Base-by-base conservation (phyloP, 2,888 invertebrate genomes). In the Leptinotarsa rubiginosa region DNA sequence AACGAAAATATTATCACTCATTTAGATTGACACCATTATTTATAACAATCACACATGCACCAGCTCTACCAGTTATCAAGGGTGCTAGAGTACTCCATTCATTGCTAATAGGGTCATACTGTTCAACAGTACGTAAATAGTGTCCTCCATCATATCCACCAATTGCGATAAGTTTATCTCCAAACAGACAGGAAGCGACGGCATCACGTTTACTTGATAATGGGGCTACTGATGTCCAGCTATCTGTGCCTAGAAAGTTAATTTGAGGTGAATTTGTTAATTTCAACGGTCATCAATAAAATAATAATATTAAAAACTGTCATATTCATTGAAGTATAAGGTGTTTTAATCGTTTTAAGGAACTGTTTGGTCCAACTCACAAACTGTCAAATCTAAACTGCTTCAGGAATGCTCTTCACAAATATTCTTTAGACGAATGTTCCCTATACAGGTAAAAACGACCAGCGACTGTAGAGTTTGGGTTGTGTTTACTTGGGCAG, bases 111-210 rank as follows among this genome's bases (percentile, higher is more conserved):
- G 97, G 93, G 88, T 97, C 97, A 87, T 96, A 97, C 76, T 95
- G 93, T 85, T 98, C 97, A 2, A 97, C 97, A 75, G 94, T 92
- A 83, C 93, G 94, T 65, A 97, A 90, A 87, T 96, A 97, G 81
- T 94, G 93, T 83, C 94, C 94, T 41, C 97, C 97, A 89, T 97
- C 97, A 87, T 96, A 97, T 1, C 98, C 98, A 25, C 97, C 97
- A 25, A 95, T 93, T 54, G 95, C 95, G 67, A 95, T 92, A 73
- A 96, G 89, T 80, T 92, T 90, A 86, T 96, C 95, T 1, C 96
- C 97, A 15, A 97, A 91, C 52, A 96, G 89, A 82, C 96, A 95
- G 75, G 96, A 94, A 16, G 96, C 97, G 75, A 97, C 94, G 5
- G 96, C 95, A 89, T 97, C 97, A 50, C 97, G 90, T 64, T 96